Base-by-base conservation (phyloP, 2,113 vertebrate species). In the Myxocyprinus asiaticus region DNA sequence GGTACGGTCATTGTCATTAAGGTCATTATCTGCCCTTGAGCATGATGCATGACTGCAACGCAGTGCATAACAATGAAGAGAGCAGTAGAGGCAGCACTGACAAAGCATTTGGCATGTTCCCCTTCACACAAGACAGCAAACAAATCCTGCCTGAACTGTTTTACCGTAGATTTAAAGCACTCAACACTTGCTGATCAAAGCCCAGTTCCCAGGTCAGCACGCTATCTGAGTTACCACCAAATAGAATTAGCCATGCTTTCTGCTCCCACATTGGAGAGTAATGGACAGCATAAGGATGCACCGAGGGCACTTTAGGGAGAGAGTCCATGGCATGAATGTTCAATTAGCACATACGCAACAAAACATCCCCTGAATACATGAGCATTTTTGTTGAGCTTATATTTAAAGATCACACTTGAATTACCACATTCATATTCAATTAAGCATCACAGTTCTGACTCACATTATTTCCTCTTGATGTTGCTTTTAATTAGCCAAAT, bases 401-500 rank as follows among this genome's bases (percentile, higher is more conserved):
- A 78, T 78, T 81, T 77, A 79, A 85, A 78, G 78, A 72, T 79
- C 62, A 80, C 80, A 79, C 83, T 64, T 75, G 77, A 85, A 85
- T 85, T 76, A 84, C 79, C 74, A 11, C 67, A 83, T 86, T 85
- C 84, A 85, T 73, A 81, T 82, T 81, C 82, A 86, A 86, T 85
- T 79, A 86, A 81, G 65, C 67, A 63, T 71, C 9, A 48, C 42
- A 17, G 68, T 82, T 82, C 81, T 77, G 70, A 81, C 66, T 83
- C 76, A 72, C 80, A 83, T 88, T 78, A 77, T 70, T 73, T 82
- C 68, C 76, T 83, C 81, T 83, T 80, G 72, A 83, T 79, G 82
- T 82, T 81, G 67, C 62, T 82, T 84, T 83, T 87, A 86, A 87
- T 89, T 85, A 86, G 76, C 80, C 59, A 75, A 83, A 85, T 83